Base-by-base conservation (phyloP, 2,113 vertebrate genomes). In the Excalfactoria chinensis region DNA sequence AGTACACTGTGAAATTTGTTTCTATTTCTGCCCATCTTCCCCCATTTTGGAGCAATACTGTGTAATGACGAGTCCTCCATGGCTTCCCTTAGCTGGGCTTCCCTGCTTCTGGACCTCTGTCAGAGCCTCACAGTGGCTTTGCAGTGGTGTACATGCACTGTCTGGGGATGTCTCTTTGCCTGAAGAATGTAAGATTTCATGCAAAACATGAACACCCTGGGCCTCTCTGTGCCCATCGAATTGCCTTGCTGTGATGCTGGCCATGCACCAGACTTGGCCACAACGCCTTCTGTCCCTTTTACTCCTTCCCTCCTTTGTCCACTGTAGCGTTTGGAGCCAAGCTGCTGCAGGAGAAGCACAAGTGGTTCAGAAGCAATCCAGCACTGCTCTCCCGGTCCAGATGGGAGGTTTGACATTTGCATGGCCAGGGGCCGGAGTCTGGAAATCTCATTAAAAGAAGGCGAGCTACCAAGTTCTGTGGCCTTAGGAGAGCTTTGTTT, bases 1-100 rank as follows among this genome's bases (percentile, higher is more conserved):
- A 9, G 2, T 83, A 89, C 37, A 25, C 92, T 86, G 73, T 97
- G 95, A 95, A 95, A 91, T 95, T 90, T 86, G 97, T 95, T 21
- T 14, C 1, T 34, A 25, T 63, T 89, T 86, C 84, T 90, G 55
- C 59, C 40, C 32, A 58, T 58, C 25, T 86, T 67, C 20, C 23
- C 8, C 14, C 30, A 14, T 30, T 34, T 67, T 53, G 63, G 56
- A 48, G 43, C 60, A 7, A 0, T 28, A 23, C 30, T 81, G 7
- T 55, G 4, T 32, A 37, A 59, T 63, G 72, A 12, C 3, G 18
- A 84, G 35, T 56, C n/a, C 23, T 74, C 58, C 0, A 0, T 37
- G 34, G 17, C 17, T 28, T 40, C 69, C 34, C 25, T 63, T 41
- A 26, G 11, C 4, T 62, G 23, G 11, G 8, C 79, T 87, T 84